Conservation (phyloP, 2,888 invertebrate genomes). For the Leucophenga montana region DNA sequence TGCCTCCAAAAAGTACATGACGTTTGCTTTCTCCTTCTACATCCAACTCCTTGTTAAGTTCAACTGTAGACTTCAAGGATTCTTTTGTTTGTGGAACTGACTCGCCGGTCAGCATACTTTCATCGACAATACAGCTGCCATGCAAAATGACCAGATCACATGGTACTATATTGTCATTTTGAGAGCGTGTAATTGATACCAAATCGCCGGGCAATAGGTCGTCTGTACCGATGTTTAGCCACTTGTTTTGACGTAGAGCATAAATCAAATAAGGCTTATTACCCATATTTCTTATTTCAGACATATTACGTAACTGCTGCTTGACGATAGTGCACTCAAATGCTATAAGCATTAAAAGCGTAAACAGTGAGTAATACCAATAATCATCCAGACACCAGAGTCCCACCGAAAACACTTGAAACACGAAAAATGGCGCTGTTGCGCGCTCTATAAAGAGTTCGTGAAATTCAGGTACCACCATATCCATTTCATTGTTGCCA, state of each 20-base stretch:
- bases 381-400: constrained; percentile 99
- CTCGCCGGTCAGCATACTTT: constrained; percentile 99
- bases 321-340: constrained; percentile 99
- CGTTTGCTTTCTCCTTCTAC: constrained; percentile 92
- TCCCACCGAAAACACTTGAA: constrained; percentile 99
- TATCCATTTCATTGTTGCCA: constrained; percentile 89
- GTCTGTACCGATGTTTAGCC: constrained; percentile 89
- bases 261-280: constrained; percentile 94
- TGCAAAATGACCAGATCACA: constrained; percentile 95
- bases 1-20: constrained; percentile 95
- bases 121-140: constrained; percentile 98
- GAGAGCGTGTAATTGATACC: constrained; percentile 91
- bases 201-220: constrained; percentile 97
- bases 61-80: constrained; percentile 84
- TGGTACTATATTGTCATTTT: constrained; percentile 93
- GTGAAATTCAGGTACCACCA: constrained; percentile 96
- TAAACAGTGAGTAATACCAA: constrained; percentile 98
- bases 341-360: constrained; percentile 93
- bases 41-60: constrained; percentile 80
- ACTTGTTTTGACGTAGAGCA: constrained; percentile 91
- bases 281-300: constrained; percentile 99
- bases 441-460: constrained; percentile 98
- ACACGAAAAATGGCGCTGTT: constrained; percentile 99
- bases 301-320: constrained; percentile 98
- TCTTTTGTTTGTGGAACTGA: constrained; percentile 99